Evolutionary conservation across 1,140 invertebrate species (phyloP).

Genomic region (Dinoponera quadriceps): DNA sequence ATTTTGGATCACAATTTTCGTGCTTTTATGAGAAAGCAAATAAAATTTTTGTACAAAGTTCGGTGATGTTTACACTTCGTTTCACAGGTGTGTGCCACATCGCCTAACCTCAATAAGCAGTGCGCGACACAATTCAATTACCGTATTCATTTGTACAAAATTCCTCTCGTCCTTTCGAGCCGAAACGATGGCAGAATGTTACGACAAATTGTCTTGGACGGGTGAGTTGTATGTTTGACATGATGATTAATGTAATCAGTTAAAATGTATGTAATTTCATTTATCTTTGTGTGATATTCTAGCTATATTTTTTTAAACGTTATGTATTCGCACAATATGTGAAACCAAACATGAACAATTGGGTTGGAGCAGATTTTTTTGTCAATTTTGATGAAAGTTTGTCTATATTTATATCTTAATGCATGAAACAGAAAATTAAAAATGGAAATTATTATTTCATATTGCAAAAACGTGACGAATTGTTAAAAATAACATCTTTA

Average conservation of each 20-base stretch:
- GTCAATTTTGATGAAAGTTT: too few relatives aligned
- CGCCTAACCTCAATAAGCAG: slow-evolving; percentile 34
- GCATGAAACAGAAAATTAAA: not conserved
- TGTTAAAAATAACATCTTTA: too few relatives aligned
- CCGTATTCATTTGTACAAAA: not conserved
- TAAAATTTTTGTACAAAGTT: not conserved
- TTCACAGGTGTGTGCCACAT: slow-evolving; percentile 15
- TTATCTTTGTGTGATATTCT: slow-evolving; percentile 37
- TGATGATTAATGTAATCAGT: not conserved
- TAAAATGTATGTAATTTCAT: not conserved
- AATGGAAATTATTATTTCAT: too few relatives aligned
- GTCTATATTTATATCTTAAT: not conserved
- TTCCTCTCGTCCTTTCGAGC: slow-evolving; percentile 7
- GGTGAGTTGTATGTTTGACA: slow-evolving; percentile 76
- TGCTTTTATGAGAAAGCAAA: not conserved
- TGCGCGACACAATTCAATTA: slow-evolving; percentile 10
- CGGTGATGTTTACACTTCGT: slow-evolving; percentile 18
- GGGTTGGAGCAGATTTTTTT: too few relatives aligned
- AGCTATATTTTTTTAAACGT: slow-evolving; percentile 33
- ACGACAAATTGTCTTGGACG: slow-evolving; percentile 85
- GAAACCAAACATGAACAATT: too few relatives aligned
- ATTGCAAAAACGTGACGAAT: too few relatives aligned
- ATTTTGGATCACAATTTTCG: not conserved
- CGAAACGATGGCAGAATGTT: slow-evolving; percentile 83
- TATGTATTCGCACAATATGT: not conserved